Percentiles rank a stretch among this genome's conserved stretches.
Conservation (phyloP, 2,113 vertebrate genomes). For the Theristicus caerulescens region DNA sequence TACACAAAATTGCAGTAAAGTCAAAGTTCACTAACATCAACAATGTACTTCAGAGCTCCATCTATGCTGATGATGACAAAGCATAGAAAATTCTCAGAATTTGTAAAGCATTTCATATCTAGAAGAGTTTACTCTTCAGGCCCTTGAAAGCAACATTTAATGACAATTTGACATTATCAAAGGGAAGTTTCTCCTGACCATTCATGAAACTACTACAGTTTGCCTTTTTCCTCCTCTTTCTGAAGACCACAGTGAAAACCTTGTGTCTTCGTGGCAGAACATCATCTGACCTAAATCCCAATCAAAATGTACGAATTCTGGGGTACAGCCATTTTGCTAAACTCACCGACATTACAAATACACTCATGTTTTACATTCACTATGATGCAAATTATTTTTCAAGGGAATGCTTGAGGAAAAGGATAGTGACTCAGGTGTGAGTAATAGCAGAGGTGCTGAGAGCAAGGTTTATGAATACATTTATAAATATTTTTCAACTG, state of each 20-base stretch:
- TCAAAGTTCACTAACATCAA: not conserved
- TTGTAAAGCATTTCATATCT: not conserved
- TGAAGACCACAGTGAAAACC: not conserved
- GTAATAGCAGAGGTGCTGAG: not conserved
- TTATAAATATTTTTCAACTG: not conserved
- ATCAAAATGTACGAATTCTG: rapidly evolving
- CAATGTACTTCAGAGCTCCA: not conserved
- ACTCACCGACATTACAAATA: not conserved
- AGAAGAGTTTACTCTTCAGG: not conserved
- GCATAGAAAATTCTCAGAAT: not conserved
- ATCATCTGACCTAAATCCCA: not conserved
- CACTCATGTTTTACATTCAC: not conserved
- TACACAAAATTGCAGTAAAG: not conserved
- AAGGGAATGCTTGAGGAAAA: not conserved
- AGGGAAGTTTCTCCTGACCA: not conserved
- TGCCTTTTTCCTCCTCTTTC: not conserved
- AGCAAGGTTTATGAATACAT: not conserved
- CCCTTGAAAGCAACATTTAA: not conserved
- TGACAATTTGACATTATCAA: not conserved
- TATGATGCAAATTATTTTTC: not conserved
- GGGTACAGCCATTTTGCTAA: not conserved
- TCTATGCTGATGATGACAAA: not conserved
- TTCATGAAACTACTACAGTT: not conserved
- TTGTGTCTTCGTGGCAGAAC: not conserved
- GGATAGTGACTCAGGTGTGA: not conserved